Percentiles rank a stretch among this genome's conserved stretches.
These are phyloP conservation scores for Leptopilina boulardi DNA, from an alignment of 1,140 invertebrate genomes.

Conservation along the genomic window DNA sequence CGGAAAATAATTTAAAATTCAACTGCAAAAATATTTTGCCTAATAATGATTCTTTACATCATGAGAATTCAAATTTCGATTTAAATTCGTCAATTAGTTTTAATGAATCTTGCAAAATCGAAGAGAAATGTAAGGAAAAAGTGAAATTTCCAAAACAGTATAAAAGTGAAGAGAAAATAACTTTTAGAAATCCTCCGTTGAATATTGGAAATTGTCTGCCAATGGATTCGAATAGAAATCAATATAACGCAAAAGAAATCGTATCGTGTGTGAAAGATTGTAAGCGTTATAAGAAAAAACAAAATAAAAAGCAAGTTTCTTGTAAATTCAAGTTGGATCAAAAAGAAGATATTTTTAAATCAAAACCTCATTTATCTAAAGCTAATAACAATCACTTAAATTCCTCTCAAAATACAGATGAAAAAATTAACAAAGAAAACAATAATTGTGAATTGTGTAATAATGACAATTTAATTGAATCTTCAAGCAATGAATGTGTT, in stretches of 20 bases:
- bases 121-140: no score
- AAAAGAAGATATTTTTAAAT: not conserved
- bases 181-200: no score
- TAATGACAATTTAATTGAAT: not conserved
- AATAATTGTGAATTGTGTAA: no score
- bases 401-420: not conserved
- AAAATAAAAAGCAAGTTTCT: not conserved
- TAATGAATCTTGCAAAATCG: no score
- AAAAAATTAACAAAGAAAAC: no score
- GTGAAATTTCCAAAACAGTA: no score
- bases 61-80: no score
- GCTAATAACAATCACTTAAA: not conserved
- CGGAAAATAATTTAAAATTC: not conserved
- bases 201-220: not conserved
- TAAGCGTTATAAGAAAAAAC: not conserved
- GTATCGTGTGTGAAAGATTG: not conserved
- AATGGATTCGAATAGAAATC: not conserved
- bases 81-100: no score
- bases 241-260: not conserved
- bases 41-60: no score
- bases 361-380: not conserved
- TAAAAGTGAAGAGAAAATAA: no score
- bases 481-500: not conserved
- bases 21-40: not conserved
- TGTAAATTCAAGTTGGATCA: not conserved